Conservation (phyloP, 1,140 invertebrate genomes). For the Zaprionus ornatus region DNA sequence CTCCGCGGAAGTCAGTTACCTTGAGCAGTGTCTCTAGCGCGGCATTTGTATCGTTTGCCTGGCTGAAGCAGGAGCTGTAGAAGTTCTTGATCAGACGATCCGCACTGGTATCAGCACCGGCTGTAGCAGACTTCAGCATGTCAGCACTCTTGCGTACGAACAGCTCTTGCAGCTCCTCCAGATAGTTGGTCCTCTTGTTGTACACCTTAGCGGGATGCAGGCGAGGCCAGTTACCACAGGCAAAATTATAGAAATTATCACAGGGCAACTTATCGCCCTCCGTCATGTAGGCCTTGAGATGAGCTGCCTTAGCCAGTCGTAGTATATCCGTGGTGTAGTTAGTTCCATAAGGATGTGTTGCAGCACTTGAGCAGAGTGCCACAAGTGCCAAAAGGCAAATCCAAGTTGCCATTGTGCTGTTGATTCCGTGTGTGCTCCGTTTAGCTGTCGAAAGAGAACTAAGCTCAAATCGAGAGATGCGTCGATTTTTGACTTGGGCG, state of each 20-base stretch:
- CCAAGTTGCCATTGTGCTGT: conserved; percentile 9
- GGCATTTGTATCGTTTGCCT: conserved; percentile 46
- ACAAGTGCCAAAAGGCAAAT: conserved; percentile 35
- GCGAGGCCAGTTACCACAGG: conserved; percentile 86
- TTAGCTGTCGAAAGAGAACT: conserved; percentile 65
- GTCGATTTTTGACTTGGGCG: conserved; percentile 75
- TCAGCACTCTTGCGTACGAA: conserved; percentile 72
- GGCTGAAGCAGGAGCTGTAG: conserved; percentile 91
- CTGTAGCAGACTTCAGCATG: conserved; percentile 59
- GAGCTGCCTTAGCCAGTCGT: conserved; percentile 83
- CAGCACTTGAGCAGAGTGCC: not conserved
- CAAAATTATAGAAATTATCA: conserved; percentile 92
- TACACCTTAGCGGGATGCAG: conserved; percentile 56
- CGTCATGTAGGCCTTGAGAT: conserved; percentile 92
- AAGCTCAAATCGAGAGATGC: conserved; percentile 64
- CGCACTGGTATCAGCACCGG: conserved; percentile 52
- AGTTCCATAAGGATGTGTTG: conserved; percentile 42
- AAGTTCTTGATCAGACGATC: conserved; percentile 90
- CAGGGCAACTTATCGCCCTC: conserved; percentile 89
- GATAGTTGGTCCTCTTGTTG: conserved; percentile 90
- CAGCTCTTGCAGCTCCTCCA: conserved; percentile 87
- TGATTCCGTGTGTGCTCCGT: conserved; percentile 19
- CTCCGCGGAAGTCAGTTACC: conserved; percentile 67
- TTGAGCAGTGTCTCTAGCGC: conserved; percentile 51
- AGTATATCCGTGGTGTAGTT: conserved; percentile 74